Evolutionary conservation across 2,797 vertebrate genomes (phyloP), one percentile per base, ranked within the genome.

Genomic region (Sebastolobus altivelis): DNA sequence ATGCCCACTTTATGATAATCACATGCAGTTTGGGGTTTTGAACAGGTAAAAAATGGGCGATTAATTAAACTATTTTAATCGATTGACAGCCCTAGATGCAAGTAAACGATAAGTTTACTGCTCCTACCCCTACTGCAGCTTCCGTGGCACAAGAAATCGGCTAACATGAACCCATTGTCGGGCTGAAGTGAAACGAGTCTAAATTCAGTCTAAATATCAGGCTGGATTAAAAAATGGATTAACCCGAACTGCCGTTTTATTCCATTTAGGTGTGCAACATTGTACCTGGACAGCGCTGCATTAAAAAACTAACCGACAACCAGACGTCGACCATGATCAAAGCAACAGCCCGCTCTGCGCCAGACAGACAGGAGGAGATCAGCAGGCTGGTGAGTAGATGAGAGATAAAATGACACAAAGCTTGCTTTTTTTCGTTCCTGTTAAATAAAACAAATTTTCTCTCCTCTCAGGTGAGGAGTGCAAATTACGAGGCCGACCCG

Each of bases 271-370:
- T 99, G 35, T 99, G 98, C 90, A 99, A 99, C 92, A 97, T 99
- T 6, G 98, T 99, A 54, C 97, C 97, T 55, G 98, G 98, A 43
- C 98, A 99, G 83, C 95, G 98, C 81, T 99, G 98, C 88, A 99
- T 99, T 77, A 99, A 99, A 94, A 99, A 99, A 88, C 96, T 99
- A 1, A 99, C 98, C 0, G 98, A 99, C 93, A 99, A 99, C 97
- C 98, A 99, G 83, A 99, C 98, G 1, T 99, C 98, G 0, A 99
- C 97, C 49, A 99, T 99, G 98, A 99, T 99, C 91, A 99, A 99
- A 95, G 98, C 98, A 2, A 99, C 98, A 12, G 98, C 98, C 1
- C 97, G 97, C 88, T 99, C 98, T 71, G 98, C 98, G 0, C 98
- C 98, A 0, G 98, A 99, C 87, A 93, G 98, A 82, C 98, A 99